Evolutionary conservation across 1,140 invertebrate genomes (phyloP).

Genomic region (Drosophila takahashii): DNA sequence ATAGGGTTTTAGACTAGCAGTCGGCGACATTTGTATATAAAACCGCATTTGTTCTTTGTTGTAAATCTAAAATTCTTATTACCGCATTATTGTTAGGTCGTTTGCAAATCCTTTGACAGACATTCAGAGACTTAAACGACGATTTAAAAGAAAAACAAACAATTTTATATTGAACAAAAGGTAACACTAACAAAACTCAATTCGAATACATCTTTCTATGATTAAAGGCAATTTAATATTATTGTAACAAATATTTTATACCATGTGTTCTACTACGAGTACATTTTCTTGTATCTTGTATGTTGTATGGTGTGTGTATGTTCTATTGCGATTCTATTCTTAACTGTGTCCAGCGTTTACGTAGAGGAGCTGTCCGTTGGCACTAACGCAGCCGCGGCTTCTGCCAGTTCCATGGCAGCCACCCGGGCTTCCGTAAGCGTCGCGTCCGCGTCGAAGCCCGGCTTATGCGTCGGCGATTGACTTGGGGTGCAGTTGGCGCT

Average conservation of each 20-base stretch:
- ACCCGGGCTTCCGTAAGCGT: constrained; percentile 70
- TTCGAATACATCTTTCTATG: constrained; percentile 10
- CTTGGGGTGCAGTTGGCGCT: constrained; percentile 82
- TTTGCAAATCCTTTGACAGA: constrained; percentile 3
- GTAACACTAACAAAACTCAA: constrained; percentile 10
- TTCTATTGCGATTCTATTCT: constrained; percentile 16
- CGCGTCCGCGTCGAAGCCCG: constrained; percentile 65
- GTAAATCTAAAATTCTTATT: constrained; percentile 27
- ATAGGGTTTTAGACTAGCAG: constrained; percentile 49
- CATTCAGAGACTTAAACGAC: constrained; percentile 2
- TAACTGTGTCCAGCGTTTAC: constrained; percentile 1
- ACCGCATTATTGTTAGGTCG: background rate
- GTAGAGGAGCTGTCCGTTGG: constrained; percentile 37
- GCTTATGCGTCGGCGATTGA: constrained; percentile 83
- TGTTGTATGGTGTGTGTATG: constrained; percentile 16
- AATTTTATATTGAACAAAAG: constrained; percentile 22
- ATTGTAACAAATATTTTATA: constrained; percentile 43
- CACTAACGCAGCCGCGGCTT: constrained; percentile 39
- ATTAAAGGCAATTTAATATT: constrained; percentile 35
- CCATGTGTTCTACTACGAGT: constrained; percentile 20
- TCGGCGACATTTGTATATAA: constrained; percentile 26
- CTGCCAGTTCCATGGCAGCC: constrained; percentile 65
- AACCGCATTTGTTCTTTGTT: constrained; percentile 21
- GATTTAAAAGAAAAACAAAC: constrained; percentile 9
- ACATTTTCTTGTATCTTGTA: constrained; percentile 10